phyloP scores from a whole-genome alignment of 2,113 vertebrate genomes.

The Carassius gibelio region DNA sequence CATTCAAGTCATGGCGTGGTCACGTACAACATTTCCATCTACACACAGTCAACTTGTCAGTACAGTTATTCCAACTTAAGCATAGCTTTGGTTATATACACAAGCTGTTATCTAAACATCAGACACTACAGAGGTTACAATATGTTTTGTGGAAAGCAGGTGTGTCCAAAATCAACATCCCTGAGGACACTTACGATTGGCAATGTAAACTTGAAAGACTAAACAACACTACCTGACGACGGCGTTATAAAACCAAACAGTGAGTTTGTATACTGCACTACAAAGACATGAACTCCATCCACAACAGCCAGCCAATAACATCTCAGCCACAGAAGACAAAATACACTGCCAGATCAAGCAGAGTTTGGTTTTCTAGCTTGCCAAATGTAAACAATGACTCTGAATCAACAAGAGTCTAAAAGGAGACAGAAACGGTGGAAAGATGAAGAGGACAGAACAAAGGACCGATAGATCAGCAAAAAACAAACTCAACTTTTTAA shows the following conservation, averaged over 20 bases:
- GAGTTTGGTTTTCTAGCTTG: not conserved
- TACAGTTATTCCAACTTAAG: not conserved
- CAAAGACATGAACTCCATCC: not conserved
- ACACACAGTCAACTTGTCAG: not conserved
- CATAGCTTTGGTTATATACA: not conserved
- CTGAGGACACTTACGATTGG: not conserved
- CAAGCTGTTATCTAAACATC: not conserved
- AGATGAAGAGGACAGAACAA: slow-evolving; percentile 50
- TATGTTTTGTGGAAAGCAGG: not conserved
- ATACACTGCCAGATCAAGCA: slow-evolving; percentile 12
- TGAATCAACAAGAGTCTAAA: slow-evolving; percentile 30
- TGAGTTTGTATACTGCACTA: not conserved
- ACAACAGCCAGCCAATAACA: not conserved
- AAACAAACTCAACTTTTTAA: slow-evolving; percentile 57
- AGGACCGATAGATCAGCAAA: slow-evolving; percentile 57
- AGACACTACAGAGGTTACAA: not conserved
- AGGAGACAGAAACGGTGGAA: slow-evolving; percentile 1
- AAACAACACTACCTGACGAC: not conserved
- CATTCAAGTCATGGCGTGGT: not conserved
- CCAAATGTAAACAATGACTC: not conserved
- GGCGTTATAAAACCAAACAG: not conserved
- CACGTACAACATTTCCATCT: not conserved
- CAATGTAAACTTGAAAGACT: not conserved
- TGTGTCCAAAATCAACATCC: not conserved
- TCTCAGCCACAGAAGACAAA: slow-evolving; percentile 4